Conservation (phyloP, 2,797 vertebrate genomes). For the Psittacula echo region DNA sequence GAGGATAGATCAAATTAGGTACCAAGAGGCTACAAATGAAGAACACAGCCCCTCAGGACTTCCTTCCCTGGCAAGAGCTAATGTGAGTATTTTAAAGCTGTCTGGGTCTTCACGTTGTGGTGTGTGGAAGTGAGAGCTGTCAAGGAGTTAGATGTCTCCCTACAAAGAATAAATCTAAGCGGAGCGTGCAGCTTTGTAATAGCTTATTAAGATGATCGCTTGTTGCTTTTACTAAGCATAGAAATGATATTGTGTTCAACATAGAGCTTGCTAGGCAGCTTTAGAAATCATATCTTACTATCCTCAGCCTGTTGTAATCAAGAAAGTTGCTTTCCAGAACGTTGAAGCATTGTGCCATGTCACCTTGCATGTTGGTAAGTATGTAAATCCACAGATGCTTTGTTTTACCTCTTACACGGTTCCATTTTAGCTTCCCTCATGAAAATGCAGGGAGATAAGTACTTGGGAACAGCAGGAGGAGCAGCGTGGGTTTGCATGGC, state of each 20-base stretch:
- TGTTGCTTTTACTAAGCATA: not conserved
- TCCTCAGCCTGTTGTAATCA: not conserved
- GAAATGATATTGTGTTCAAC: not conserved
- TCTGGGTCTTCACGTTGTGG: not conserved
- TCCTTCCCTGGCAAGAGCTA: conserved; percentile 87
- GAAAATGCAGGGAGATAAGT: not conserved
- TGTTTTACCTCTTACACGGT: not conserved
- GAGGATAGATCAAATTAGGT: conserved; percentile 93
- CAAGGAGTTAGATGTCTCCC: not conserved
- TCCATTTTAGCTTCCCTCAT: conserved; percentile 8
- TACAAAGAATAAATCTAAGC: not conserved
- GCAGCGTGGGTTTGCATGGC: not conserved
- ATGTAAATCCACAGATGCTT: not conserved
- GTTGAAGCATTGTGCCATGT: not conserved
- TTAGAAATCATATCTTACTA: not conserved
- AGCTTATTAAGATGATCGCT: not conserved
- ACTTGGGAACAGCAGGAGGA: not conserved
- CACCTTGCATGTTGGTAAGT: not conserved
- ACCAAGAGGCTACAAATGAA: conserved; percentile 85
- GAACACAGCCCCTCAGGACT: conserved; percentile 85
- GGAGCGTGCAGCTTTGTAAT: not conserved
- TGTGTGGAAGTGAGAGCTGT: not conserved
- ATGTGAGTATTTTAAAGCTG: conserved; percentile 81
- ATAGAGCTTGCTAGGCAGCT: not conserved
- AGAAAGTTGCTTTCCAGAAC: not conserved